Evolutionary conservation across 1,140 invertebrate genomes (phyloP), one percentile per base, ranked within the genome.

Genomic region (Dufourea novaeangliae): DNA sequence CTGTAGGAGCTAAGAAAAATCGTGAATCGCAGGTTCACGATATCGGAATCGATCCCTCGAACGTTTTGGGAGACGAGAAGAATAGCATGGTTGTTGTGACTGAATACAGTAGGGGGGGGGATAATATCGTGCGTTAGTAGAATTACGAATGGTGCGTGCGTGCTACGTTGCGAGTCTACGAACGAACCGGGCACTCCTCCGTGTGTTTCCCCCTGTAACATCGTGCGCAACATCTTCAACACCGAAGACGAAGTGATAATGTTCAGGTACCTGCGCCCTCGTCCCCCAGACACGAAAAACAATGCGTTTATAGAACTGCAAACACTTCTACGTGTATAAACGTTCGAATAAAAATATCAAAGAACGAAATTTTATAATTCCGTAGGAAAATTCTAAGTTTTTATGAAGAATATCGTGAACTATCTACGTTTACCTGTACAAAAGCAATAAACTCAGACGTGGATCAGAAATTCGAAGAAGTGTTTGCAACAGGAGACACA

Each of bases 151-250:
- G 32, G 87, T 90, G 90, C 90, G 87, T 90, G 90, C 90, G 90
- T 91, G 91, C 90, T 92, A 92, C 90, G 90, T 90, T 90, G 90
- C 90, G 91, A 92, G 88, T 91, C 91, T 92, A 92, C 89, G 87
- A 87, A 80, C 61, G 68, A 77, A 71, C 75, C 74, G 83, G 56
- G 54, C n/a, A n/a, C 54, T 41, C 56, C 62, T 76, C 63, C 73
- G 32, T 46, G n/a, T n/a, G n/a, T n/a, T n/a, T 39, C 59, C 63
- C 50, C 61, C 59, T 32, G 11, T 37, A 39, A 34, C 59, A 50
- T 50, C 34, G 44, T 54, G 32, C n/a, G n/a, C 54, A 11, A 34
- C 71, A 2, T 61, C 37, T 34, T 52, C 37, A 0, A 56, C 1
- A n/a, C 12, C 11, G 32, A 34, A n/a, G 22, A 59, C 5, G 27